Evolutionary conservation across 2,113 vertebrate species (phyloP).

Genomic region (Lonchura striata): DNA sequence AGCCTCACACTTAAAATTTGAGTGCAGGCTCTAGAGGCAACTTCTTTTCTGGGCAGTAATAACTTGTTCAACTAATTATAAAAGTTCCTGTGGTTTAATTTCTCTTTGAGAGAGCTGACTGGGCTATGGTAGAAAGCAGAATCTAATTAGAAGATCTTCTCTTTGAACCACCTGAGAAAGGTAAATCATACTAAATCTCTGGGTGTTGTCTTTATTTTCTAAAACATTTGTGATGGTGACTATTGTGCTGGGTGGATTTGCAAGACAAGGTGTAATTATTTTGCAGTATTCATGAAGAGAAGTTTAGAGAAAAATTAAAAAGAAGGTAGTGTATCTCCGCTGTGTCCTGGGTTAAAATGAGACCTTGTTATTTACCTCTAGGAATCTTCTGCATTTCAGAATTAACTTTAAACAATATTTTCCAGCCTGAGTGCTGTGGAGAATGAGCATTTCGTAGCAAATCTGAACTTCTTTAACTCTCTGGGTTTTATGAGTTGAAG

Average conservation of each 20-base stretch:
- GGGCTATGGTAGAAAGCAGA: background rate
- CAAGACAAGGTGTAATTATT: background rate
- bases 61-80: background rate
- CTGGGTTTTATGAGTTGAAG: background rate
- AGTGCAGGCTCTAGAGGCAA: background rate
- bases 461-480: background rate
- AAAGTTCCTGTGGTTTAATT: background rate
- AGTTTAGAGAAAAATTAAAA: background rate
- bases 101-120: background rate
- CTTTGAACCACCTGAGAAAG: constrained; percentile 14
- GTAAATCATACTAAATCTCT: background rate
- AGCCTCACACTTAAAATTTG: background rate
- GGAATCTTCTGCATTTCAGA: background rate
- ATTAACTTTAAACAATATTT: background rate
- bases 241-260: background rate
- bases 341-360: background rate
- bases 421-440: background rate
- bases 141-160: background rate
- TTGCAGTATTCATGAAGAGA: background rate
- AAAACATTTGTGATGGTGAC: background rate
- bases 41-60: background rate
- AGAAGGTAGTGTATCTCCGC: background rate
- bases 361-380: background rate
- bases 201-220: background rate
- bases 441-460: background rate